Percentiles rank a stretch among this genome's conserved stretches.
phyloP scores from a whole-genome alignment of 2,888 invertebrate species.

The Mesoligia furuncula region DNA sequence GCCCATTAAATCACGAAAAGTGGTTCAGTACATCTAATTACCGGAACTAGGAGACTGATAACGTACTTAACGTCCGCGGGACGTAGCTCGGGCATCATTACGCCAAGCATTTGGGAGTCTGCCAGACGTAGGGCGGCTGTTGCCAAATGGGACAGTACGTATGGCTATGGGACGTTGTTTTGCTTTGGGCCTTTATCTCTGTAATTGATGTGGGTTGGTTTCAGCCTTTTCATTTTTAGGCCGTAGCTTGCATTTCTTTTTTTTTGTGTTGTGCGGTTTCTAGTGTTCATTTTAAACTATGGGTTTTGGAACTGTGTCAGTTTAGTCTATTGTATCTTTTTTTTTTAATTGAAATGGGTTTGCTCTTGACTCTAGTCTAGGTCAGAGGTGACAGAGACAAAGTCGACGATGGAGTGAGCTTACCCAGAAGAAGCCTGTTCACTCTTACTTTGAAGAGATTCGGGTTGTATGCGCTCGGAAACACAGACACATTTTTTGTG shows the following conservation, averaged over 20 bases:
- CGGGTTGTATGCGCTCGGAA: too few relatives aligned
- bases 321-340: too few relatives aligned
- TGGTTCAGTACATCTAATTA: conserved; percentile 47
- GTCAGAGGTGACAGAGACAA: too few relatives aligned
- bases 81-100: conserved; percentile 57
- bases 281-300: not conserved
- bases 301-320: not conserved
- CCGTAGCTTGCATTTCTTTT: not conserved
- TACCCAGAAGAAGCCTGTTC: too few relatives aligned
- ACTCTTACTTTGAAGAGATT: too few relatives aligned
- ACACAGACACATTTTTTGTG: too few relatives aligned
- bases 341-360: too few relatives aligned
- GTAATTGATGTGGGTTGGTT: conserved; percentile 44
- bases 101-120: conserved; percentile 65
- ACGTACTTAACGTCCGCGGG: conserved; percentile 50
- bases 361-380: too few relatives aligned
- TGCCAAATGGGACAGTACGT: conserved; percentile 60
- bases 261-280: not conserved
- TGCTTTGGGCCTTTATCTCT: conserved; percentile 50
- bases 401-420: too few relatives aligned
- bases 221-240: conserved; percentile 18
- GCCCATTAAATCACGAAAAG: conserved; percentile 25
- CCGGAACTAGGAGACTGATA: conserved; percentile 51
- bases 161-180: conserved; percentile 43
- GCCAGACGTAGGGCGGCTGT: conserved; percentile 59